Base-by-base conservation (phyloP, 2,113 vertebrate species). In the Forbesichthys agassizii region DNA sequence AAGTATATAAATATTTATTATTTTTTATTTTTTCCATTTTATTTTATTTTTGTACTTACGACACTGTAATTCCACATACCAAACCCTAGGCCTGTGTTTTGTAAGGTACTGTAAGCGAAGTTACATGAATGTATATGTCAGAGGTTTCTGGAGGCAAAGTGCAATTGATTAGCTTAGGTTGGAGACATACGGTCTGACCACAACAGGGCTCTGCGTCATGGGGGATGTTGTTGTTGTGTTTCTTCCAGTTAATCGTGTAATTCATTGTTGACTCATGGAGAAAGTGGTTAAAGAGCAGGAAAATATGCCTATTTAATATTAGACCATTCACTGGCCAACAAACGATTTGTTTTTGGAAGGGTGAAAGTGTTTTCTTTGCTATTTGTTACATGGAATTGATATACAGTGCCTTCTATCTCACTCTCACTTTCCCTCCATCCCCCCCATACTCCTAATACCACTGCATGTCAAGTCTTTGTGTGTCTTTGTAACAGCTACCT, bases 131-230 rank as follows among this genome's bases (percentile, higher is more conserved):
- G 46, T 68, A 71, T 64, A 1, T 36, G 59, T 46, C 73, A 79
- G 64, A 51, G n/a, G 13, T 51, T 61, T n/a, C 52, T 59, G 70
- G 66, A 73, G 53, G 65, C 71, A 68, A 14, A n/a, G 71, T 64
- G 69, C 64, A 9, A 18, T 68, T 69, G 69, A 84, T 85, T 79
- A 81, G 74, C 82, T 77, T 3, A 66, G 85, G 27, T 27, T 27
- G 27, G 88, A 89, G 89, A 85, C 88, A 71, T 59, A 48, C 6
- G 83, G 89, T 88, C 88, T 88, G 81, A 83, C 88, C 86, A 33
- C 88, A 88, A 36, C 48, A 42, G 64, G 61, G 68, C 65, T 74
- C 66, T 52, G 73, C 52, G 65, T 82, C 64, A 68, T 27, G 27
- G 14, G 54, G 68, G 48, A 71, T 64, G 59, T 63, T 78, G 63